phyloP scores from a whole-genome alignment of 2,888 invertebrate genomes.

The Lasioglossum vierecki region DNA sequence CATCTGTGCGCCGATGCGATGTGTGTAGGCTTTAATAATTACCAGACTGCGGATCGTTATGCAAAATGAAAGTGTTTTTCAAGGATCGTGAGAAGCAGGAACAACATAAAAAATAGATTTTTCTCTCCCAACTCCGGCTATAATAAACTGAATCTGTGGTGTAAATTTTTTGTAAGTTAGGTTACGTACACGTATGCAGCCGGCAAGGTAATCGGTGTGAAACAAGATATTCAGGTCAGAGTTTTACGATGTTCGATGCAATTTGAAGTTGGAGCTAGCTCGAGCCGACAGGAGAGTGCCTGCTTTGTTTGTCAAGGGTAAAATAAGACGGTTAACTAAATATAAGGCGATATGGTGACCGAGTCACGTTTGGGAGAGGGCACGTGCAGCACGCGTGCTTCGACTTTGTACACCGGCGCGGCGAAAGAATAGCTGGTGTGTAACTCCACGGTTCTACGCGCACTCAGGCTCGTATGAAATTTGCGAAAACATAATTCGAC shows the following conservation, averaged over 20 bases:
- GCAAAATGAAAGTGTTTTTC: no score
- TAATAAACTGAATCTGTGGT: no score
- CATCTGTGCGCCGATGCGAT: background rate
- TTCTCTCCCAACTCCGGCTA: no score
- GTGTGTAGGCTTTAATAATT: conserved; percentile 7
- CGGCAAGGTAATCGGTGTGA: background rate
- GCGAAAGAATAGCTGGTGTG: conserved; percentile 72
- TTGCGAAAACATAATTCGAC: conserved; percentile 66
- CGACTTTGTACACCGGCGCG: conserved; percentile 76
- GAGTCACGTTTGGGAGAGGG: conserved; percentile 78
- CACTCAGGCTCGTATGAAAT: conserved; percentile 29
- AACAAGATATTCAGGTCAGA: conserved; percentile 66
- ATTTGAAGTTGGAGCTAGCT: conserved; percentile 56
- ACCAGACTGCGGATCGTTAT: background rate
- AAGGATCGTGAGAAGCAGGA: no score
- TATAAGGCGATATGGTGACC: conserved; percentile 72
- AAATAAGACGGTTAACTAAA: conserved; percentile 73
- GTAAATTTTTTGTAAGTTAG: no score
- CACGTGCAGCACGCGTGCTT: conserved; percentile 82
- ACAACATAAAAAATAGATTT: no score
- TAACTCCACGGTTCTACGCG: conserved; percentile 47
- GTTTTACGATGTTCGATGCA: conserved; percentile 44
- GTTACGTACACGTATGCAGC: no score
- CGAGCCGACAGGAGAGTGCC: conserved; percentile 30
- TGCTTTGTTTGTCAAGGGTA: conserved; percentile 68